Percentiles rank a stretch among this genome's conserved stretches.
Evolutionary conservation across 2,797 vertebrate species (phyloP).

Genomic region (Microtus agrestis): DNA sequence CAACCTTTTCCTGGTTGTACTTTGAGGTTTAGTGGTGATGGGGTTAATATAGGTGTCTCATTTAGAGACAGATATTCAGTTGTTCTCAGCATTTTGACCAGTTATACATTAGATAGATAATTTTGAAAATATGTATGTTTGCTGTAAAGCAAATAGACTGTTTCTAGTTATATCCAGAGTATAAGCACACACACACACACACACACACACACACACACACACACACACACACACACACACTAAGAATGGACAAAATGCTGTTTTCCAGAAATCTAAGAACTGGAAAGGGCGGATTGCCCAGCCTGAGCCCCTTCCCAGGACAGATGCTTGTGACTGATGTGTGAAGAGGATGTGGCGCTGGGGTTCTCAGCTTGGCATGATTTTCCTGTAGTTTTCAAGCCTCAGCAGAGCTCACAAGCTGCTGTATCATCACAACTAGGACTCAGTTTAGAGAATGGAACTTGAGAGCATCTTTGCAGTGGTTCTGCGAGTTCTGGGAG

Average conservation of each 20-base stretch:
- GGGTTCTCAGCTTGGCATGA: neutral
- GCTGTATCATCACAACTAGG: neutral
- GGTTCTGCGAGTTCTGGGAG: conserved; percentile 7
- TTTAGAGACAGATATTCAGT: neutral
- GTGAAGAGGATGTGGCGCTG: neutral
- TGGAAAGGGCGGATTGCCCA: neutral
- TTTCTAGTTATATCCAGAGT: conserved; percentile 23
- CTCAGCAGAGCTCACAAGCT: neutral
- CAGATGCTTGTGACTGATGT: neutral
- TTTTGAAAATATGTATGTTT: neutral
- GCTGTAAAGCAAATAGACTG: neutral
- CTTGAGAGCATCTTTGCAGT: neutral
- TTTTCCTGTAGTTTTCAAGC: neutral
- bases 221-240: no score
- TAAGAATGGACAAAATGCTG: neutral
- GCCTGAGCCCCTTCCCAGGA: neutral
- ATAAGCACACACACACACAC: neutral
- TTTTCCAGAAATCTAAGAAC: conserved; percentile 35
- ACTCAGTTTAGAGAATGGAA: neutral
- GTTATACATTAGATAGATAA: neutral
- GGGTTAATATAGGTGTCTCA: neutral
- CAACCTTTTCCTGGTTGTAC: neutral
- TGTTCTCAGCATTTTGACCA: neutral
- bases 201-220: no score
- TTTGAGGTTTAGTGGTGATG: neutral